A percentile compares a stretch with the other conserved stretches of the same genome.
Evolutionary conservation across 2,797 vertebrate genomes (phyloP).

Genomic region (Chaunax sp.): DNA sequence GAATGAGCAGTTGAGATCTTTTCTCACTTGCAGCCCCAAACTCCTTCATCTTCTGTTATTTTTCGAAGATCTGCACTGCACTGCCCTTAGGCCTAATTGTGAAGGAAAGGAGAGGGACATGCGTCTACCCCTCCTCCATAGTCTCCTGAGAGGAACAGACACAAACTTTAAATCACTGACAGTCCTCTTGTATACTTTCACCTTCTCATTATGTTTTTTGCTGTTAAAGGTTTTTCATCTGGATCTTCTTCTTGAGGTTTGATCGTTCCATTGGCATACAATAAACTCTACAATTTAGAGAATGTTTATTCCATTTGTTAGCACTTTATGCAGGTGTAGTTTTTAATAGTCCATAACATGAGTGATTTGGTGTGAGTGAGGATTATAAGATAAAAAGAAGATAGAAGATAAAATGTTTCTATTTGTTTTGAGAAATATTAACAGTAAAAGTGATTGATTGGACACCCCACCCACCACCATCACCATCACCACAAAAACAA

Average conservation of each 20-base stretch:
- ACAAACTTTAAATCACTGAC: slow-evolving; percentile 56
- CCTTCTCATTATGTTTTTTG: slow-evolving; percentile 18
- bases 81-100: slow-evolving; percentile 59
- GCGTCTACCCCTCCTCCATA: slow-evolving; percentile 48
- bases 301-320: not conserved
- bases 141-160: slow-evolving; percentile 51
- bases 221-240: slow-evolving; percentile 11
- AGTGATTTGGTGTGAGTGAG: not conserved
- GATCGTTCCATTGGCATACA: not conserved
- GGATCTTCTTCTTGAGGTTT: not conserved
- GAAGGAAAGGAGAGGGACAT: slow-evolving; percentile 51
- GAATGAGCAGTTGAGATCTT: not conserved
- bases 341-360: not conserved
- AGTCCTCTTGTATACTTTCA: slow-evolving; percentile 3
- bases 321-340: not conserved
- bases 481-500: not conserved
- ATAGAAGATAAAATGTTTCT: too few relatives aligned
- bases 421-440: too few relatives aligned
- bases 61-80: slow-evolving; percentile 35
- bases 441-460: too few relatives aligned
- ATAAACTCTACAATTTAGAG: not conserved
- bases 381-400: not conserved
- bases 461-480: too few relatives aligned
- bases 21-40: not conserved
- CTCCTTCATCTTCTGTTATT: slow-evolving; percentile 15